A percentile compares a stretch with the other conserved stretches of the same genome.
phyloP scores from a whole-genome alignment of 2,888 invertebrate species.

The Cylloceria caligata region DNA sequence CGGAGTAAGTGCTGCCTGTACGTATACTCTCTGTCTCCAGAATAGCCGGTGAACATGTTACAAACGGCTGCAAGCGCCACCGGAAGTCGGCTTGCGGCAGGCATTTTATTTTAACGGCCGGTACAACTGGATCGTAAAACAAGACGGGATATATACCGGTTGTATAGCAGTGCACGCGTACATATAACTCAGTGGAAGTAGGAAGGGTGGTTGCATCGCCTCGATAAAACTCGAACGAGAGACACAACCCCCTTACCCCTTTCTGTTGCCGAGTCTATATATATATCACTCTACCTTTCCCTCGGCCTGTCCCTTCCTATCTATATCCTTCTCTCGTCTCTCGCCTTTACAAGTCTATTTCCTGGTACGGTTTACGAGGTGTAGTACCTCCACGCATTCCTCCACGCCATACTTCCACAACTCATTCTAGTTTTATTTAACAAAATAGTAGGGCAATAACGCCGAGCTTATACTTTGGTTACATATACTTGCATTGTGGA shows the following conservation, averaged over 20 bases:
- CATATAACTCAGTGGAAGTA: conserved; percentile 11
- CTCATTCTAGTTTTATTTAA: conserved; percentile 54
- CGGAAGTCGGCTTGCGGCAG: conserved; percentile 51
- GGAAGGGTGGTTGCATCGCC: conserved; percentile 35
- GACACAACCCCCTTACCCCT: conserved; percentile 28
- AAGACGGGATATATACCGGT: conserved; percentile 39
- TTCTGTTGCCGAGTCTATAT: conserved; percentile 38
- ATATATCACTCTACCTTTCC: conserved; percentile 19
- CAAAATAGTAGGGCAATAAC: conserved; percentile 26
- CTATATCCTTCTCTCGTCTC: conserved; percentile 42
- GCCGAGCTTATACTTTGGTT: neutral
- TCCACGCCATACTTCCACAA: conserved; percentile 23
- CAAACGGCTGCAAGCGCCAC: conserved; percentile 50
- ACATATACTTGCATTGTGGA: neutral
- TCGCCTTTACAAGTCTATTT: conserved; percentile 52
- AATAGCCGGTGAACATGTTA: conserved; percentile 44
- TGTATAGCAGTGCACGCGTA: conserved; percentile 13
- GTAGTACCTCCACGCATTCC: conserved; percentile 37
- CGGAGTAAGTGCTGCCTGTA: conserved; percentile 10
- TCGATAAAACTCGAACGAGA: conserved; percentile 67
- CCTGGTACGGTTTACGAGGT: conserved; percentile 57
- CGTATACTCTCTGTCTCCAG: conserved; percentile 8
- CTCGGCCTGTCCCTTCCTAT: conserved; percentile 30
- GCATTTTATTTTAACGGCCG: conserved; percentile 61
- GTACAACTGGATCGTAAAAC: conserved; percentile 58